Evolutionary conservation across 1,140 invertebrate genomes (phyloP).

Genomic region (Macrotrachela quadricornifera): DNA sequence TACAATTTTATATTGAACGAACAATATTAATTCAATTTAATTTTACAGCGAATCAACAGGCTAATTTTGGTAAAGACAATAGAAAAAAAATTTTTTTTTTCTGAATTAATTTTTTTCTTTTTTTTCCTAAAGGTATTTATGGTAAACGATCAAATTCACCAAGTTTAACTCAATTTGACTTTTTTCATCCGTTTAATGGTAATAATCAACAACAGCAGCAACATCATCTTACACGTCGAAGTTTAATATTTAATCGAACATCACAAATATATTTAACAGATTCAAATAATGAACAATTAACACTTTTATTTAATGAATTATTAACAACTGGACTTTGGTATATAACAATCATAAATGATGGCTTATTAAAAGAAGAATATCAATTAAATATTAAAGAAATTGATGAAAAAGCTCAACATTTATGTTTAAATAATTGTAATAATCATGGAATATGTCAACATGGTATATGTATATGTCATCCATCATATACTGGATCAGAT

Average conservation of each 20-base stretch:
- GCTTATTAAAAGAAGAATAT: neutral
- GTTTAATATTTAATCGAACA: neutral
- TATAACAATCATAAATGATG: constrained; percentile 2
- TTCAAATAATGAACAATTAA: neutral
- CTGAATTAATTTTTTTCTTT: too few relatives aligned
- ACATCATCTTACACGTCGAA: too few relatives aligned
- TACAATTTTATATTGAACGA: too few relatives aligned
- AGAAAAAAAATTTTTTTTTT: too few relatives aligned
- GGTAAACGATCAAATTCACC: too few relatives aligned
- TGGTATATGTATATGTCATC: constrained; percentile 81
- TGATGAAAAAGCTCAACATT: constrained; percentile 33
- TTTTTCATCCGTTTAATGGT: too few relatives aligned
- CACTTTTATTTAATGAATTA: neutral
- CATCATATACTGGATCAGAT: constrained; percentile 86
- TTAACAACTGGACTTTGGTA: constrained; percentile 4
- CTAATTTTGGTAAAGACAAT: too few relatives aligned
- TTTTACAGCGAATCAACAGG: too few relatives aligned
- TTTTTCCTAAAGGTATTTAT: too few relatives aligned
- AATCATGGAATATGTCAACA: constrained; percentile 80
- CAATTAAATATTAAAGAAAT: neutral
- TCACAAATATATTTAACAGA: neutral
- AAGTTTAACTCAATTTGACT: too few relatives aligned
- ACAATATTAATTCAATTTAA: too few relatives aligned
- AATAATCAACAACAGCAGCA: too few relatives aligned
- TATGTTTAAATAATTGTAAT: constrained; percentile 76